phyloP scores from a whole-genome alignment of 2,113 vertebrate species.

The Suncus etruscus region DNA sequence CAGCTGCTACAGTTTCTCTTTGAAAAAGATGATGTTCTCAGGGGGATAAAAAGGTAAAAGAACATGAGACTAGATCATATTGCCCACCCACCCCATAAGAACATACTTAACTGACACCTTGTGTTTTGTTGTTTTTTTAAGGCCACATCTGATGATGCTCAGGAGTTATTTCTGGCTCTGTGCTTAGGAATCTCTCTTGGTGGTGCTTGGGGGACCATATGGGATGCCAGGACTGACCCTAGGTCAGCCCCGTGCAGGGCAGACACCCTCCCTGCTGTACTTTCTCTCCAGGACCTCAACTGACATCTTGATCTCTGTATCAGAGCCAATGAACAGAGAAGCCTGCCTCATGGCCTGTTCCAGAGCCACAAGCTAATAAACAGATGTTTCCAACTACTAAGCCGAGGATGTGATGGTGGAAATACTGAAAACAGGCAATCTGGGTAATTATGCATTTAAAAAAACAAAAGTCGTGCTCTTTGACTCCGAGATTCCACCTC shows the following conservation, averaged over 20 bases:
- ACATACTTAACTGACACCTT: not conserved
- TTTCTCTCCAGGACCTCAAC: not conserved
- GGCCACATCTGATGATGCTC: too few relatives aligned
- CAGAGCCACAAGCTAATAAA: not conserved
- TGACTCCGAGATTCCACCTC: constrained; percentile 2
- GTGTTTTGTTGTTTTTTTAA: not conserved
- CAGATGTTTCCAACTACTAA: not conserved
- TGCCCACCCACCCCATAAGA: not conserved
- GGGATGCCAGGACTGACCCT: too few relatives aligned
- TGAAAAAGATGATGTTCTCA: not conserved
- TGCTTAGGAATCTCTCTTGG: too few relatives aligned
- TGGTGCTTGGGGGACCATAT: too few relatives aligned
- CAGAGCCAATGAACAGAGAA: not conserved
- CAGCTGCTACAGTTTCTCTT: not conserved
- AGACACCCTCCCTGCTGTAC: too few relatives aligned
- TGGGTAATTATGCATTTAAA: not conserved
- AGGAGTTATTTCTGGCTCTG: too few relatives aligned
- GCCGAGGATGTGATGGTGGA: not conserved
- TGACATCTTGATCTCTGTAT: not conserved
- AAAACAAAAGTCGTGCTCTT: not conserved
- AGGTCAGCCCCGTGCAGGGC: too few relatives aligned
- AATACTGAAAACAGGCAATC: not conserved
- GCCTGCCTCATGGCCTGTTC: not conserved
- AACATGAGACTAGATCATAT: not conserved
- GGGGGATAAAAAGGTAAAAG: too few relatives aligned